Percentiles rank a stretch among this genome's conserved stretches.
Evolutionary conservation across 2,888 invertebrate genomes (phyloP).

Genomic region (Venusia cambrica): DNA sequence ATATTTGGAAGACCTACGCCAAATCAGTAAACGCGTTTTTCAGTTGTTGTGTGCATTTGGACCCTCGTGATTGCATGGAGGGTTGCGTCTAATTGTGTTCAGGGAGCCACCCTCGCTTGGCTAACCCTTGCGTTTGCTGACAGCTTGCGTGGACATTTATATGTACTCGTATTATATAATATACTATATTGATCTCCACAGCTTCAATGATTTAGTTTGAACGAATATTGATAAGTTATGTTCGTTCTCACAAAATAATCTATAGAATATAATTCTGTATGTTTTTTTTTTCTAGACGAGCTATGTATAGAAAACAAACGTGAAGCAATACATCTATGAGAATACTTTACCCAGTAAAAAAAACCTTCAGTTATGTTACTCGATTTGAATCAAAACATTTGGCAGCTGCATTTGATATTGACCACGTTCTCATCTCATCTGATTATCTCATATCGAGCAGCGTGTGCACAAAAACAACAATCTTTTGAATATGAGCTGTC

Average conservation of each 20-base stretch:
- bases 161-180: too few species aligned
- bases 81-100: slow-evolving; percentile 35
- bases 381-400: slow-evolving; percentile 11
- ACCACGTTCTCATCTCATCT: slow-evolving; percentile 22
- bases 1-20: not conserved
- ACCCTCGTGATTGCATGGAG: slow-evolving; percentile 28
- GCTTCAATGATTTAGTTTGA: too few species aligned
- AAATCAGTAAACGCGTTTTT: slow-evolving; percentile 1
- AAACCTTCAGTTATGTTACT: too few species aligned
- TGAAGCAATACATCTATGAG: too few species aligned
- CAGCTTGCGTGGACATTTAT: slow-evolving; percentile 27
- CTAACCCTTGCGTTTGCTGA: slow-evolving; percentile 30
- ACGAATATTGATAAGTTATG: too few species aligned
- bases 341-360: too few species aligned
- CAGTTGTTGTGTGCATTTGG: not conserved
- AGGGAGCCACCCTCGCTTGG: slow-evolving; percentile 25
- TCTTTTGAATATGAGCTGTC: slow-evolving; percentile 28
- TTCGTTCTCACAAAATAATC: too few species aligned
- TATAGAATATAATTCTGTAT: too few species aligned
- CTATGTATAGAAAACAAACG: too few species aligned
- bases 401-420: slow-evolving; percentile 21
- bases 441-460: slow-evolving; percentile 19
- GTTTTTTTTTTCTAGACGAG: too few species aligned
- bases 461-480: slow-evolving; percentile 33
- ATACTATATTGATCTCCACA: too few species aligned